Base-by-base conservation (phyloP, 2,797 vertebrate genomes). In the Tadarida brasiliensis region DNA sequence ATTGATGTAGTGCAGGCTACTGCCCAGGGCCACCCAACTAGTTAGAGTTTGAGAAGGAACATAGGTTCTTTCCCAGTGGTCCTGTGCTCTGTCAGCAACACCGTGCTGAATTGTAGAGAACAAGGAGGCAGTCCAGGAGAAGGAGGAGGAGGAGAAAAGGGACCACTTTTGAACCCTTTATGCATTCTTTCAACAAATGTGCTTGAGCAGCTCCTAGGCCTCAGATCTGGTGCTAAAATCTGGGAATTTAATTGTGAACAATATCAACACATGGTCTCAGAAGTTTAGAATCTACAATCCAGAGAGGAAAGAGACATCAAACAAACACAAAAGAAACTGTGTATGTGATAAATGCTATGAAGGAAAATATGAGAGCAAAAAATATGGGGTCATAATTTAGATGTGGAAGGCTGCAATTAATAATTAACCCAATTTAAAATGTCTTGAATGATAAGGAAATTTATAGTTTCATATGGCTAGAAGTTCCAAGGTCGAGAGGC, bases 401-500 rank as follows among this genome's bases (percentile, higher is more conserved):
- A 93, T 47, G 8, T 54, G 30, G 44, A 61, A 97, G 65, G 20
- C 39, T 59, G 9, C 26, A 70, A 44, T 96, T 61, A 96, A 97
- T 96, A 65, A 96, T 92, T 97, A 96, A 90, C 89, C 26, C 57
- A 77, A 20, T 24, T 94, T 68, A 73, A 94, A 94, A 68, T 68
- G 71, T 63, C 95, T 94, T 82, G 61, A 73, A 33, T 51, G 86
- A 92, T 96, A 96, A 96, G 82, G 57, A 89, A 61, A 90, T 86
- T 84, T 87, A 87, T 74, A 54, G 39, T 81, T 59, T 94, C 89
- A 33, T 77, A 26, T 3, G 5, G 7, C 47, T 49, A 81, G 82
- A 87, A 94, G 94, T 97, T 73, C 86, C 76, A 97, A 96, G 94
- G 94, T 96, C 81, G 28, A 57, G 61, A 92, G 86, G n/a, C 63